Evolutionary conservation across 2,888 invertebrate genomes (phyloP).

Genomic region (Steinernema carpocapsae): DNA sequence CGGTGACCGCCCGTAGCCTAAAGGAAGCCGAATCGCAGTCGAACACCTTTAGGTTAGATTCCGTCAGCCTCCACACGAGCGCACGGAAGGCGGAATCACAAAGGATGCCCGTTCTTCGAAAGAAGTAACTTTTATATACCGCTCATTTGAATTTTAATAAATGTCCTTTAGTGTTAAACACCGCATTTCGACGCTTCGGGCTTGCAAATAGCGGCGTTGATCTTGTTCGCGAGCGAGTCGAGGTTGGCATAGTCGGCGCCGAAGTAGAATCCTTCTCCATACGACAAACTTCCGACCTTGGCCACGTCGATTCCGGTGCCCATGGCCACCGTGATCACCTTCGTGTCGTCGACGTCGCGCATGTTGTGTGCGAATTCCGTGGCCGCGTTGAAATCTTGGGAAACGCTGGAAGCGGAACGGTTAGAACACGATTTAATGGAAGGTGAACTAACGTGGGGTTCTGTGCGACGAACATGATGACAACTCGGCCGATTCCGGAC

Average conservation of each 20-base stretch:
- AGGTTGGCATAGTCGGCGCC: constrained; percentile 47
- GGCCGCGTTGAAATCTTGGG: constrained; percentile 54
- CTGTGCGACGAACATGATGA: constrained; percentile 49
- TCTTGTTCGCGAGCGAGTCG: constrained; percentile 38
- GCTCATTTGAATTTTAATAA: too few species aligned
- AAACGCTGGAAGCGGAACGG: constrained; percentile 44
- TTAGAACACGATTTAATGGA: not conserved
- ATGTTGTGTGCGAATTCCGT: constrained; percentile 50
- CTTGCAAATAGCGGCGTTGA: constrained; percentile 50
- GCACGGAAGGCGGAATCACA: too few species aligned
- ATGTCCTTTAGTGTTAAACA: not conserved
- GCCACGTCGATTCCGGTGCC: constrained; percentile 44
- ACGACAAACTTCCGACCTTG: constrained; percentile 44
- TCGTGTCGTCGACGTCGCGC: constrained; percentile 46
- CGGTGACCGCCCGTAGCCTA: too few species aligned
- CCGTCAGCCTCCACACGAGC: too few species aligned
- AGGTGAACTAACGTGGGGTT: constrained; percentile 46
- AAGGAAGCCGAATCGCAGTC: not conserved
- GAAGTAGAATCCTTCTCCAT: constrained; percentile 50
- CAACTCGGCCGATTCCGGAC: constrained; percentile 50
- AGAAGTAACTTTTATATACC: not conserved
- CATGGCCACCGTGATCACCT: constrained; percentile 53
- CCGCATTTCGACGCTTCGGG: constrained; percentile 14
- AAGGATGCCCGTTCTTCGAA: too few species aligned
- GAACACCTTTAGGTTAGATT: too few species aligned